These are phyloP conservation scores for Drosophila dunni DNA, from an alignment of 1,140 invertebrate species.

Conservation along the genomic window DNA sequence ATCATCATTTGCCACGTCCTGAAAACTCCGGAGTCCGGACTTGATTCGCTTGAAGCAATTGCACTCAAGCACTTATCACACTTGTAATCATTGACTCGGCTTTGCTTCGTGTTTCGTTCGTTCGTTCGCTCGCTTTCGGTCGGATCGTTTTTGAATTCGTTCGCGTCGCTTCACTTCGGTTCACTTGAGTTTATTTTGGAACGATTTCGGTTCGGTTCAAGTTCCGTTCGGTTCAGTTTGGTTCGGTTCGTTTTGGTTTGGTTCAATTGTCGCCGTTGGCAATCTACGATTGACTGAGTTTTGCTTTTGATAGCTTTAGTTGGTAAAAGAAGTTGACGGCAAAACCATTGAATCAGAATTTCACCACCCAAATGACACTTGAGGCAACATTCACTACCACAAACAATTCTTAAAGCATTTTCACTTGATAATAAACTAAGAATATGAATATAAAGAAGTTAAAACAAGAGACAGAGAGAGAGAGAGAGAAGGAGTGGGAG, in stretches of 20 bases:
- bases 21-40: neutral
- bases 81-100: constrained; percentile 41
- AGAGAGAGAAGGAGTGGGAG: neutral
- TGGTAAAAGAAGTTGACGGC: constrained; percentile 15
- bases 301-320: constrained; percentile 26
- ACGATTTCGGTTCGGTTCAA: constrained; percentile 34
- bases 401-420: constrained; percentile 10
- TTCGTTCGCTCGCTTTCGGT: constrained; percentile 4
- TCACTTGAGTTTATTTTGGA: neutral
- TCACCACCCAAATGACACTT: neutral
- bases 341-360: constrained; percentile 7
- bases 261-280: constrained; percentile 3
- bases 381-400: neutral
- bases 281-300: constrained; percentile 27
- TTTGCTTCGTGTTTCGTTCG: constrained; percentile 12
- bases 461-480: neutral
- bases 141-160: constrained; percentile 18
- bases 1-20: constrained; percentile 5
- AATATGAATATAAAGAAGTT: neutral
- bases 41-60: constrained; percentile 20
- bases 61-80: constrained; percentile 64
- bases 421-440: constrained; percentile 1
- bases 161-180: neutral
- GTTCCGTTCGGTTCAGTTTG: constrained; percentile 3
- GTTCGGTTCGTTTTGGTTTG: constrained; percentile 48